Evolutionary conservation across 2,888 invertebrate species (phyloP).

Genomic region (Morpho helenor): DNA sequence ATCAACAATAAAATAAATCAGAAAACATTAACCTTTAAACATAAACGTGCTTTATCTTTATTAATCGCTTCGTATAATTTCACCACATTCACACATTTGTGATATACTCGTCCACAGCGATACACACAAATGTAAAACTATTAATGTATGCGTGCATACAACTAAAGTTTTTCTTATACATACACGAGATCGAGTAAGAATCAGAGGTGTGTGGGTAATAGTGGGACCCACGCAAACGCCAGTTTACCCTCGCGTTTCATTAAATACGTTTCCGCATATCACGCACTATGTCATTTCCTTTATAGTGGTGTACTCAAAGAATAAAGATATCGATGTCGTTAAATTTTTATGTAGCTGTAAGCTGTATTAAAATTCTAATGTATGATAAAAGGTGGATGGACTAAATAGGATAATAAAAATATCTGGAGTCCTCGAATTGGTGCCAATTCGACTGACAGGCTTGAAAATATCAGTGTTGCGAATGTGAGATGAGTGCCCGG

Average conservation of each 20-base stretch:
- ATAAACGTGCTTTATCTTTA: conserved; percentile 28
- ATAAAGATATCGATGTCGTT: conserved; percentile 1
- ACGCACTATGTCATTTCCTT: conserved; percentile 78
- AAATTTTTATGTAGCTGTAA: not conserved
- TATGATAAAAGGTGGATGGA: too few relatives aligned
- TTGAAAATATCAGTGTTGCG: too few relatives aligned
- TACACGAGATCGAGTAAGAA: not conserved
- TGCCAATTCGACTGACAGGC: too few relatives aligned
- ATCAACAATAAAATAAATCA: conserved; percentile 9
- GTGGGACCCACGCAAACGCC: conserved; percentile 48
- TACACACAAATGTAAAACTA: not conserved
- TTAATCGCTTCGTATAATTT: conserved; percentile 24
- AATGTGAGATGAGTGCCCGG: too few relatives aligned
- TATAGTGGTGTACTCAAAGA: conserved; percentile 42
- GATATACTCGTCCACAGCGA: not conserved
- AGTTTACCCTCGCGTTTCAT: conserved; percentile 72
- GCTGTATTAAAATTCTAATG: too few relatives aligned
- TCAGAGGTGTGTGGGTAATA: conserved; percentile 28
- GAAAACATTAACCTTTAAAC: conserved; percentile 22
- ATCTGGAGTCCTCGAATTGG: too few relatives aligned
- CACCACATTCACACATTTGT: conserved; percentile 17
- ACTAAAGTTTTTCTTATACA: too few relatives aligned
- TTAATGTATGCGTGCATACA: not conserved
- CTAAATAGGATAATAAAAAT: too few relatives aligned
- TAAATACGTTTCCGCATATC: conserved; percentile 79